Evolutionary conservation across 37 sponge, comb jelly and placozoan genomes (phyloP), one percentile per base, ranked within the genome.

Genomic region (Spongia lamella): DNA sequence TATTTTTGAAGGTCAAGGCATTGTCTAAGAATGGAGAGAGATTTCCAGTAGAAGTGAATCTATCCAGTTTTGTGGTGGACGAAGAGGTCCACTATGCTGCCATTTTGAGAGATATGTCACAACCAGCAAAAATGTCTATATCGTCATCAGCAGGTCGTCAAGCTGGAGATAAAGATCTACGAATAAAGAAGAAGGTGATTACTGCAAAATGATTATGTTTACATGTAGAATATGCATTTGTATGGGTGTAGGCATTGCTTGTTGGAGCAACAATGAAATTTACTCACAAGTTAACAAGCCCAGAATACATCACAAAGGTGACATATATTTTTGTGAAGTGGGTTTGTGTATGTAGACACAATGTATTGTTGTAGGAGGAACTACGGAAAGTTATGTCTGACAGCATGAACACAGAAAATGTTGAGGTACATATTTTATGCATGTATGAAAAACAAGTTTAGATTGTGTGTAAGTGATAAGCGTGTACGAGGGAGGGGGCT

Each of bases 251-350:
- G 86, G 79, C 86, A 1, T 15, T 85, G 73, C 74, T 79, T 17
- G 79, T 85, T 0, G 86, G 86, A 7, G 86, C 86, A 38, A 79
- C 78, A 38, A 85, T 85, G 86, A 85, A 85, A 68, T 53, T 85
- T n/a, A 64, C 79, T 13, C 86, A 85, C 53, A 72, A 85, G 4
- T 67, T 85, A 20, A 39, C 37, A 1, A 79, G 68, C 72, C 79
- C 86, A 24, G 86, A 78, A 34, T 74, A 85, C 52, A 85, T 85
- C 26, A 67, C 73, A 16, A 62, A 39, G 15, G 70, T 68, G 39
- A 68, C 5, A n/a, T 32, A 21, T 11, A 38, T 34, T 49, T 29
- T 51, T 27, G 49, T 68, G 3, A 47, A 68, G 11, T 24, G 9
- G 21, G 36, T 38, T 3, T 14, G 51, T 40, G 25, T 20, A n/a